A percentile compares a stretch with the other conserved stretches of the same genome.
Conservation (phyloP, 1,140 invertebrate genomes). For the Melanaphis sacchari region DNA sequence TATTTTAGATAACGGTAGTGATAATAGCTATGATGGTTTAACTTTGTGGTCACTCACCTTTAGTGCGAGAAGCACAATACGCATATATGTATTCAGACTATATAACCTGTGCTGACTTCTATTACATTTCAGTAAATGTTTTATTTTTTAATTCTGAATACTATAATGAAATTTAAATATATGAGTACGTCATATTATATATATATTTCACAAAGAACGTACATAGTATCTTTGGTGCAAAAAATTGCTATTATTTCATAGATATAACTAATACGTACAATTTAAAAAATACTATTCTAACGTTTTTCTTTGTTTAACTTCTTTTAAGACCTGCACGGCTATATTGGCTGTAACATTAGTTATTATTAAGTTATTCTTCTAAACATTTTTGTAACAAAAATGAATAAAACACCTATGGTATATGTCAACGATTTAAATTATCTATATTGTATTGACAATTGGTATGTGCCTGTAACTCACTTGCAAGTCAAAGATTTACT, state of each 20-base stretch:
- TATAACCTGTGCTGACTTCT: not conserved
- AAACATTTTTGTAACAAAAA: not conserved
- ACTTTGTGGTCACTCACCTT: constrained; percentile 57
- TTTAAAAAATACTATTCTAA: constrained; percentile 13
- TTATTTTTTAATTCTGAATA: constrained; percentile 27
- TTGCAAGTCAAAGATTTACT: not conserved
- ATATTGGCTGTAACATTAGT: not conserved
- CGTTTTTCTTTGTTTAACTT: not conserved
- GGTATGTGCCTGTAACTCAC: not conserved
- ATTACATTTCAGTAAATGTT: not conserved
- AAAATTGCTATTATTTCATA: not conserved
- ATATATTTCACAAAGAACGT: not conserved
- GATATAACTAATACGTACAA: not conserved
- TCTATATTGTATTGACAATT: not conserved
- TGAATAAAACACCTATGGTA: no score
- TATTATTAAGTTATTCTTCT: not conserved
- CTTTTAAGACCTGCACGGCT: not conserved
- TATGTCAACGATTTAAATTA: not conserved
- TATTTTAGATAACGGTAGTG: constrained; percentile 56
- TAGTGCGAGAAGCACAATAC: constrained; percentile 3
- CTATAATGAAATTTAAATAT: constrained; percentile 36
- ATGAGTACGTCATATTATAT: not conserved
- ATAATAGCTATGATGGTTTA: constrained; percentile 42
- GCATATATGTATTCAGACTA: constrained; percentile 1
- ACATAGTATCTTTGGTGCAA: not conserved